These are phyloP conservation scores for Ariolimax columbianus DNA, from an alignment of 2,888 invertebrate genomes.

Conservation along the genomic window DNA sequence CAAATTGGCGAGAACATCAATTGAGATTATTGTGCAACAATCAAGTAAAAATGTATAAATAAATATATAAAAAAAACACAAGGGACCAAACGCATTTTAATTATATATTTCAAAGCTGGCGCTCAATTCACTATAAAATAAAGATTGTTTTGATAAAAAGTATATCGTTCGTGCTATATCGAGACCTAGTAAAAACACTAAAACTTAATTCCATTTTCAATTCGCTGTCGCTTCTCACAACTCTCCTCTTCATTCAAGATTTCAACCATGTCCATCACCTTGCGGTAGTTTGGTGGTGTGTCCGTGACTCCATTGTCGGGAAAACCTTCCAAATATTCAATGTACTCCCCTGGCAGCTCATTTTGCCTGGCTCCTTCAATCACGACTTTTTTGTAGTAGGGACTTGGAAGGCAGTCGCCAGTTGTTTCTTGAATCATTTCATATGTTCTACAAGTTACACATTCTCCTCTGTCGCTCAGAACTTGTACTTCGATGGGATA, in stretches of 20 bases:
- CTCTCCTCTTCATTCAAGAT: slow-evolving; percentile 20
- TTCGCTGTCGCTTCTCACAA: not conserved
- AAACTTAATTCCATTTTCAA: slow-evolving; percentile 13
- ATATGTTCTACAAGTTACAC: slow-evolving; percentile 84
- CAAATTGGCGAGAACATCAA: not conserved
- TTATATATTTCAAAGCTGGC: not conserved
- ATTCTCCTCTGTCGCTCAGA: not conserved
- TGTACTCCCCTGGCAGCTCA: slow-evolving; percentile 86
- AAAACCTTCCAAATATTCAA: slow-evolving; percentile 84
- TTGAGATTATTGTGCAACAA: not conserved
- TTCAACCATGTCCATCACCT: slow-evolving; percentile 49
- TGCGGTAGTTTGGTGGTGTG: slow-evolving; percentile 56
- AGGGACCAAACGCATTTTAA: not conserved
- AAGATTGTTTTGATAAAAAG: not conserved
- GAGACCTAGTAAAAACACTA: not conserved
- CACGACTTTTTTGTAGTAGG: slow-evolving; percentile 86
- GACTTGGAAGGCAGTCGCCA: slow-evolving; percentile 84
- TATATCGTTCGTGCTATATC: too few species aligned
- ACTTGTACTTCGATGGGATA: slow-evolving; percentile 41
- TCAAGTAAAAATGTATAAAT: not conserved
- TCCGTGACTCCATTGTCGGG: slow-evolving; percentile 87
- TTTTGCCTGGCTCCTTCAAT: slow-evolving; percentile 87
- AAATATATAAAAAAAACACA: not conserved
- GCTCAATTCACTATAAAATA: not conserved
- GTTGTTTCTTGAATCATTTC: slow-evolving; percentile 82